Base-by-base conservation (phyloP, 35 echinoderm and acorn worm species). In the Apostichopus californicus region DNA sequence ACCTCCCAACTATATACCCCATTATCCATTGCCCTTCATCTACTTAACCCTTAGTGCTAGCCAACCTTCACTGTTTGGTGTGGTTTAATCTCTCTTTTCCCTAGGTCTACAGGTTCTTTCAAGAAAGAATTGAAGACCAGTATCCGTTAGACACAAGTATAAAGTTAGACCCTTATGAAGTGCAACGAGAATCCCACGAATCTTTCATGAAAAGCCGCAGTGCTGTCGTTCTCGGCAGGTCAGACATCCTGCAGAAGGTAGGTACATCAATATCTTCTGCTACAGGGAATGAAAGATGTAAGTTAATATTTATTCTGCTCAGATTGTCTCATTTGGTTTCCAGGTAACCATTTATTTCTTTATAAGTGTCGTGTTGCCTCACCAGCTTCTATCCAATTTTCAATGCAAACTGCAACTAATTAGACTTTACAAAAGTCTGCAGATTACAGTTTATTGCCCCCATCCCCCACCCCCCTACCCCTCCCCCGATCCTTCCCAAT, bases 131-230 rank as follows among this genome's bases (percentile, higher is more conserved):
- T 28, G 92, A 87, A 23, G 90, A 93, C 11, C 97, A 99, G 89
- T 99, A 99, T 24, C 97, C 97, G 5, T 63, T 99, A 23, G 82
- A 93, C 14, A 91, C 92, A 17, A 61, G 73, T 26, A 77, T 77
- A 59, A 82, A 89, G 15, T 57, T 99, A 46, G 97, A 99, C 57
- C 91, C 86, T 4, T 99, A 92, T 83, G 91, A 99, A 81, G 91
- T 96, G 77, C 72, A 94, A 24, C 90, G 92, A 28, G 97, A 99
- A 81, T 94, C 97, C 8, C 97, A 99, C 59, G 95, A 99, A 64
- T 93, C 96, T 57, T 98, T 98, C 88, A 98, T 98, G 97, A 98
- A 98, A 91, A 98, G 89, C 77, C 66, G 97, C 52, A 94, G 94
- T 83, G 87, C 63, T 20, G 91, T 92, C 14, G 97, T 98, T 11